These are phyloP conservation scores for Lepus townsendii DNA, from an alignment of 2,797 vertebrate species.

Conservation along the genomic window DNA sequence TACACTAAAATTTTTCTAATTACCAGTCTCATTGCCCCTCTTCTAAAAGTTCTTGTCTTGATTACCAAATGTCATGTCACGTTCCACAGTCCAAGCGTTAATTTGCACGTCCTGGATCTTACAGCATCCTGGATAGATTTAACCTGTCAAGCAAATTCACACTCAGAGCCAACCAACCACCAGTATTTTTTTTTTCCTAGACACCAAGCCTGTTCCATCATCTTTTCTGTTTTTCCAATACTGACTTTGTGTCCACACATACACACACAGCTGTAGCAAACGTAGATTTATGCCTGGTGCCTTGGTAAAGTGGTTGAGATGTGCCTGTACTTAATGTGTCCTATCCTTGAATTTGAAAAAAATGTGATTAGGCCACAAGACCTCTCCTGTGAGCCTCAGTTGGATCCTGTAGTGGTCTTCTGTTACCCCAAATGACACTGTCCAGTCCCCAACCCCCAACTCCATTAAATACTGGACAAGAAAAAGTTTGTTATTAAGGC, in stretches of 20 bases:
- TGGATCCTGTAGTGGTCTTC: background rate
- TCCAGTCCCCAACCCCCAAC: background rate
- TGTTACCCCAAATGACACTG: background rate
- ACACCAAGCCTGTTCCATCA: background rate
- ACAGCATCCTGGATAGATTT: background rate
- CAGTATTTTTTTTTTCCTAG: background rate
- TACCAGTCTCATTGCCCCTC: background rate
- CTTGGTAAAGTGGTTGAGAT: constrained; percentile 26
- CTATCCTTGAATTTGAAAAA: constrained; percentile 51
- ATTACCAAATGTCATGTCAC: constrained; percentile 11
- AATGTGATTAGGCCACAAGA: background rate
- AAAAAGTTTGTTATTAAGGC: constrained; percentile 71
- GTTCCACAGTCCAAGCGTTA: background rate
- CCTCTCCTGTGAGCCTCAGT: background rate
- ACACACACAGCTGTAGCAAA: background rate
- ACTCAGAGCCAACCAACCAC: background rate
- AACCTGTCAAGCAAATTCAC: background rate
- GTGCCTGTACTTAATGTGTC: background rate
- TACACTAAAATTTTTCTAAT: background rate
- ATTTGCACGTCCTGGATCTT: background rate
- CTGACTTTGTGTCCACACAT: background rate
- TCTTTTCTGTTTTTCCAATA: background rate
- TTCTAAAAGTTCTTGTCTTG: constrained; percentile 20
- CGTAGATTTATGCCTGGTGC: constrained; percentile 12
- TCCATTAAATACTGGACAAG: background rate